Conservation (phyloP, 2,888 invertebrate genomes). For the Lypha dubia region DNA sequence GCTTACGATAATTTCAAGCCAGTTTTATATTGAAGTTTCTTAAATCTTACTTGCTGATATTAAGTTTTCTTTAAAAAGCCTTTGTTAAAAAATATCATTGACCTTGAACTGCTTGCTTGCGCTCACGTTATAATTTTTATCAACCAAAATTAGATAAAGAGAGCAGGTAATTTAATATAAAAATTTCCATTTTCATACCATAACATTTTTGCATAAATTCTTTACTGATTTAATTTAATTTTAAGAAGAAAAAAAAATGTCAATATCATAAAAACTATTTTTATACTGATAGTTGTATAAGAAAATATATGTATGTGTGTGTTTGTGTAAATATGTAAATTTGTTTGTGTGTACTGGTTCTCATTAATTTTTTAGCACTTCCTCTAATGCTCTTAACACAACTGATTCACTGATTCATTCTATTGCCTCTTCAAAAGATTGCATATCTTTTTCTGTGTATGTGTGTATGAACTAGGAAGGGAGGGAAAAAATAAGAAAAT, state of each 20-base stretch:
- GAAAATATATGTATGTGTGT: background rate
- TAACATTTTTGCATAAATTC: conserved; percentile 2
- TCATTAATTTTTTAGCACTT: conserved; percentile 13
- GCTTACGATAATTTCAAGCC: no score
- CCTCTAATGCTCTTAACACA: conserved; percentile 49
- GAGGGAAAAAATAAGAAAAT: conserved; percentile 46
- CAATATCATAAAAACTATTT: conserved; percentile 49
- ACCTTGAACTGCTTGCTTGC: no score
- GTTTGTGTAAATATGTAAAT: background rate
- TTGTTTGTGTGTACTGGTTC: background rate
- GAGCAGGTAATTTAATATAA: background rate
- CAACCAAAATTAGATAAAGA: no score
- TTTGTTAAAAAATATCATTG: no score
- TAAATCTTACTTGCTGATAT: no score
- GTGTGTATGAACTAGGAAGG: no score
- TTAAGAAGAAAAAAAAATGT: conserved; percentile 36
- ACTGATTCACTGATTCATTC: conserved; percentile 13
- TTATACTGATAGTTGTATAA: conserved; percentile 10
- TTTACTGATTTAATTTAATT: conserved; percentile 29
- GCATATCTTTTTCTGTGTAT: background rate
- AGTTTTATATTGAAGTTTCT: no score
- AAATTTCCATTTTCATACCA: background rate
- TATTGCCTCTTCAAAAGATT: conserved; percentile 36
- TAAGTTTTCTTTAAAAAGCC: no score
- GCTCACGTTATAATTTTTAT: no score